Evolutionary conservation across 2,797 vertebrate species (phyloP).

Genomic region (Eulemur albifrons): DNA sequence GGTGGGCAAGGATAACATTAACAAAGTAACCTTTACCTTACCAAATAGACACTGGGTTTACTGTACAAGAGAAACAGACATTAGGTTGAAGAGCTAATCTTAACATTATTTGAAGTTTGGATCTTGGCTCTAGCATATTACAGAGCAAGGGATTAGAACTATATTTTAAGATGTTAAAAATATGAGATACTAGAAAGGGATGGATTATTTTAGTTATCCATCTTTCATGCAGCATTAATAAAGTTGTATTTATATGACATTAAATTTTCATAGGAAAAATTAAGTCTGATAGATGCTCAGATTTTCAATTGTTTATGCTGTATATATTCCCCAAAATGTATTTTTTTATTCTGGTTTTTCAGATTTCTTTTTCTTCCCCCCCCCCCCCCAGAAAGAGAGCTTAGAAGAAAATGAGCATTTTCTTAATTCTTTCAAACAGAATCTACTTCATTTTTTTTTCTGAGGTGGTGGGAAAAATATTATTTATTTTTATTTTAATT

Average conservation of each 20-base stretch:
- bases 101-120: neutral
- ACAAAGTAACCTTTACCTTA: neutral
- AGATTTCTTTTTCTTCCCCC: neutral
- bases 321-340: neutral
- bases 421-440: neutral
- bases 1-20: neutral
- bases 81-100: neutral
- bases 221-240: neutral
- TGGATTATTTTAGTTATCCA: neutral
- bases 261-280: slow-evolving; percentile 2
- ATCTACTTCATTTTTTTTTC: neutral
- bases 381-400: neutral
- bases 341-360: neutral
- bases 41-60: neutral
- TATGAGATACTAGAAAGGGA: neutral
- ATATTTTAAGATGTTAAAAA: neutral
- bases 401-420: slow-evolving; percentile 21
- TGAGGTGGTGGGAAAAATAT: neutral
- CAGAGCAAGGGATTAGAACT: neutral
- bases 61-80: neutral
- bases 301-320: neutral
- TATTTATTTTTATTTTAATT: slow-evolving; percentile 12
- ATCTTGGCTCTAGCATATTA: neutral
- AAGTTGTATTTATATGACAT: neutral
- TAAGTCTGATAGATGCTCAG: neutral